Base-by-base conservation (phyloP, 2,797 vertebrate genomes). In the Nannoperca australis region DNA sequence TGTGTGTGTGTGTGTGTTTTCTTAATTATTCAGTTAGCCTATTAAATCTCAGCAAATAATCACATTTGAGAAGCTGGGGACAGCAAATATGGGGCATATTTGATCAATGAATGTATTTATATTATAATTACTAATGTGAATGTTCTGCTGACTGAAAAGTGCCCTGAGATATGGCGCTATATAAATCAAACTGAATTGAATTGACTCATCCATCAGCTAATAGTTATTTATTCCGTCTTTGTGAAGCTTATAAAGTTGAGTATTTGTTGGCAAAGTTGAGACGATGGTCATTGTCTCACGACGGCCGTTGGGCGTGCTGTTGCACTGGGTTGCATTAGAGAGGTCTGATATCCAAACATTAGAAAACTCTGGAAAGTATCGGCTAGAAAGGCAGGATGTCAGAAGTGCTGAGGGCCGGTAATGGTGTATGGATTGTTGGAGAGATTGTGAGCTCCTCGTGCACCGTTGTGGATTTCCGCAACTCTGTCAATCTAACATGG, bases 1-100 rank as follows among this genome's bases (percentile, higher is more conserved):
- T 74, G 64, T 54, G 44, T 68, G 65, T 32, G 62, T 49, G 59
- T 34, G 42, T n/a, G n/a, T 59, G 1, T 44, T 82, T 63, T 58
- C 24, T 62, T 22, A 5, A 44, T 61, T 50, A 51, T 7, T 18
- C 9, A 4, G 36, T 54, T 20, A 40, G 34, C 10, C 3, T 9
- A 11, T 66, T 2, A 32, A 74, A 60, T 54, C 3, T 45, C 20
- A 27, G 18, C 6, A 17, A n/a, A 11, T 51, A 22, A 0, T 76
- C 3, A 34, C 14, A 34, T 30, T n/a, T 56, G 3, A 69, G 7
- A 42, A 27, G 7, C 9, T 70, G 6, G 0, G 17, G 5, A 7
- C 42, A 56, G 20, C 3, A 12, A 2, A 24, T 20, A 18, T 20
- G 7, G 15, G 42, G 13, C 15, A 44, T 34, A 13, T 56, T n/a